Evolutionary conservation across 2,113 vertebrate genomes (phyloP).

Genomic region (Sterna hirundo): DNA sequence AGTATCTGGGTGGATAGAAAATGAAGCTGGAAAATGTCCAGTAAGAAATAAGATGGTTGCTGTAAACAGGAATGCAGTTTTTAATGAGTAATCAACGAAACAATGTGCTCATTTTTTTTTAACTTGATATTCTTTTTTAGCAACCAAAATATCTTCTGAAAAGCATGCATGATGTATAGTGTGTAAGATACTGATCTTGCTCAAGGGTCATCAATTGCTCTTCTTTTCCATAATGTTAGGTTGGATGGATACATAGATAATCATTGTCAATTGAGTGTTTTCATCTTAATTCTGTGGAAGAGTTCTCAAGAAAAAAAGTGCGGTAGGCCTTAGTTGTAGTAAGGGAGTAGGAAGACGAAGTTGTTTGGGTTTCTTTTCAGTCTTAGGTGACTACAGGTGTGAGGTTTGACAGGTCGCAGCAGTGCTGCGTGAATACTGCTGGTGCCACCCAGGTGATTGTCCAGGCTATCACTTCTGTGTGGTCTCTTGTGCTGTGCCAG

Average conservation of each 20-base stretch:
- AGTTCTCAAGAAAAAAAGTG: not conserved
- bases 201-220: not conserved
- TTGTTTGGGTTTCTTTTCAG: not conserved
- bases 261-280: not conserved
- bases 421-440: not conserved
- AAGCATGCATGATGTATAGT: accelerated
- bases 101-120: not conserved
- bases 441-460: not conserved
- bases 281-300: not conserved
- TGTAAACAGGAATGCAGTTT: not conserved
- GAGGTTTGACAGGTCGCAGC: not conserved
- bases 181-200: not conserved
- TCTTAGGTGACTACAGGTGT: not conserved
- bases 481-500: not conserved
- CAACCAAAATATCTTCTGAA: not conserved
- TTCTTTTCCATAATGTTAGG: not conserved
- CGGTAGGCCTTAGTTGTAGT: not conserved
- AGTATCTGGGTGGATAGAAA: not conserved
- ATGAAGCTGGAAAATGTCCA: not conserved
- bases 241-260: not conserved
- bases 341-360: not conserved
- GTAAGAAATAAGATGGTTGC: not conserved
- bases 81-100: not conserved
- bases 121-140: not conserved
- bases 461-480: not conserved